Percentiles rank a stretch among this genome's conserved stretches.
Evolutionary conservation across 2,113 vertebrate species (phyloP).

Genomic region (Picathartes gymnocephalus): DNA sequence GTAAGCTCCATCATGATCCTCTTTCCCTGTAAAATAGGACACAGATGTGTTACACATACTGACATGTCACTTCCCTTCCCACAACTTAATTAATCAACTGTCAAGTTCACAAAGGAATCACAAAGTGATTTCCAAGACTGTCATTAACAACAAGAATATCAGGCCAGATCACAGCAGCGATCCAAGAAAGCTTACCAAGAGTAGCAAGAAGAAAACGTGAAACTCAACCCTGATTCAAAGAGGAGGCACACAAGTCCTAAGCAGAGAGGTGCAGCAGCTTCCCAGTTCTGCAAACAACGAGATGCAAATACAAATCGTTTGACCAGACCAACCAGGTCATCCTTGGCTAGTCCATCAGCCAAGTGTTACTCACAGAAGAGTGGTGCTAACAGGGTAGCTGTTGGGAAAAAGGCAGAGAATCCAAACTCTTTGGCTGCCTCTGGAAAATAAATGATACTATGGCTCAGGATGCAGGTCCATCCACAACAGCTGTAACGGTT

Average conservation of each 20-base stretch:
- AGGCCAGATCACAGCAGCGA: background rate
- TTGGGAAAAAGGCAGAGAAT: background rate
- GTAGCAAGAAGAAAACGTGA: background rate
- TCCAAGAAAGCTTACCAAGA: background rate
- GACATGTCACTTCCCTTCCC: background rate
- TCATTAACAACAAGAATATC: background rate
- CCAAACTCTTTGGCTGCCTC: background rate
- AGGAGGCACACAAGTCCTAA: background rate
- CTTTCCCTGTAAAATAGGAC: background rate
- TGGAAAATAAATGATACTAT: background rate
- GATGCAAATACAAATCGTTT: background rate
- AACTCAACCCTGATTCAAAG: background rate
- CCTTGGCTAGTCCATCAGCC: background rate
- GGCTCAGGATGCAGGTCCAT: background rate
- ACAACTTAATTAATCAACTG: background rate
- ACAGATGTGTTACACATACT: background rate
- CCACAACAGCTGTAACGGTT: background rate
- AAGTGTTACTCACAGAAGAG: background rate
- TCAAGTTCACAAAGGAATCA: background rate
- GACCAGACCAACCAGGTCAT: background rate
- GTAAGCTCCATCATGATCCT: background rate
- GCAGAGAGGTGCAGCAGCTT: background rate
- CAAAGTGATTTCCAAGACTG: background rate
- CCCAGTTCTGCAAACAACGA: background rate
- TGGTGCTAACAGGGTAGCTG: background rate